phyloP scores from a whole-genome alignment of 2,797 vertebrate species.

The Streptopelia turtur region DNA sequence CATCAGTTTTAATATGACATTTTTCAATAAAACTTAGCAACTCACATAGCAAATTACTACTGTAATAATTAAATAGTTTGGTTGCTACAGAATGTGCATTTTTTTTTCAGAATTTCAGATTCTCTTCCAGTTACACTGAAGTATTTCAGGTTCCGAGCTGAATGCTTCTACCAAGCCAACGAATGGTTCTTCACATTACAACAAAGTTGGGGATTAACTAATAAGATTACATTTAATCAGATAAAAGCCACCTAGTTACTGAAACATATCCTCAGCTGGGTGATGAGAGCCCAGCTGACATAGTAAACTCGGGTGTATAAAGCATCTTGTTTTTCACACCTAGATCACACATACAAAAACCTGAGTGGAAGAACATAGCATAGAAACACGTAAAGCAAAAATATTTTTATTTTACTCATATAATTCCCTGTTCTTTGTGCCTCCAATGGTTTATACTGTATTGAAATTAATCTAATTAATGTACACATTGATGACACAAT shows the following conservation, averaged over 20 bases:
- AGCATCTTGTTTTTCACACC: neutral
- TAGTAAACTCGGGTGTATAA: neutral
- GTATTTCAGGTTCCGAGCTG: neutral
- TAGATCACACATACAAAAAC: neutral
- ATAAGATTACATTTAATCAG: neutral
- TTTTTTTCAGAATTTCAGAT: neutral
- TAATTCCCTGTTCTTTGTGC: neutral
- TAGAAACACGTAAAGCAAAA: neutral
- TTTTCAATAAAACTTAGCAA: neutral
- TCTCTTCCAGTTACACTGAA: neutral
- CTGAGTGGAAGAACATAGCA: neutral
- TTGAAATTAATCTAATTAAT: neutral
- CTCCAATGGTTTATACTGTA: neutral
- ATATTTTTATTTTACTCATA: neutral
- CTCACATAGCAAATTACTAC: neutral
- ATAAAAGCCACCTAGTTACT: neutral
- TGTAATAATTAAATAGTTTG: neutral
- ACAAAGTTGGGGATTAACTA: neutral
- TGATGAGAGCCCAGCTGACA: neutral
- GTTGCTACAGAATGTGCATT: neutral
- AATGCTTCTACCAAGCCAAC: neutral
- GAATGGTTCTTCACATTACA: neutral
- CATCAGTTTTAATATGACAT: neutral
- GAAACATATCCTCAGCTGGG: neutral
- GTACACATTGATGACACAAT: accelerated